These are phyloP conservation scores for Tillus elongatus DNA, from an alignment of 2,888 invertebrate genomes.

Conservation along the genomic window DNA sequence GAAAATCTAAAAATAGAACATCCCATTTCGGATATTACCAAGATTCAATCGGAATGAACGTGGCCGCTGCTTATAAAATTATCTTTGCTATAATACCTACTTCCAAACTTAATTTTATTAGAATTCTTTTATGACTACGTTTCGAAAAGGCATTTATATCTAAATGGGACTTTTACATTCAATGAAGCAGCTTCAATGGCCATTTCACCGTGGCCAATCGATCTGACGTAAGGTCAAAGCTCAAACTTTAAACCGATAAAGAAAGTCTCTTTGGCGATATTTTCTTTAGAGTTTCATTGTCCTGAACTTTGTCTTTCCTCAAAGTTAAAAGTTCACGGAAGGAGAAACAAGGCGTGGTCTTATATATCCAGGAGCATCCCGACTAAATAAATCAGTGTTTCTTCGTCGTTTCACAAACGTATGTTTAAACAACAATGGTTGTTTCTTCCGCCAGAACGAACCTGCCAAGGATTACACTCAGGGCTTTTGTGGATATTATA, in stretches of 20 bases:
- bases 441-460: neutral
- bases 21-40: too few species aligned
- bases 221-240: neutral
- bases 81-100: too few species aligned
- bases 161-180: too few species aligned
- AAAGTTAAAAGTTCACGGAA: conserved; percentile 1
- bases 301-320: conserved; percentile 2
- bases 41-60: too few species aligned
- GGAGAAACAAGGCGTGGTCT: neutral
- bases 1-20: too few species aligned
- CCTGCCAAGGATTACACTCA: neutral
- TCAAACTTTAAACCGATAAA: neutral
- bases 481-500: conserved; percentile 30
- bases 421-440: conserved; percentile 3
- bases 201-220: too few species aligned
- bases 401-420: neutral
- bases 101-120: too few species aligned
- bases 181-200: too few species aligned
- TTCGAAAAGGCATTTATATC: too few species aligned
- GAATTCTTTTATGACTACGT: too few species aligned
- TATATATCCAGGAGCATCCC: neutral
- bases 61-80: too few species aligned
- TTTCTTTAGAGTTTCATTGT: conserved; percentile 3
- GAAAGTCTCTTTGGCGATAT: neutral
- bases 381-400: neutral